A percentile compares a stretch with the other conserved stretches of the same genome.
These are phyloP conservation scores for Zoanthus gigantus DNA, from an alignment of 92 coral and sea anemone genomes.

Conservation along the genomic window DNA sequence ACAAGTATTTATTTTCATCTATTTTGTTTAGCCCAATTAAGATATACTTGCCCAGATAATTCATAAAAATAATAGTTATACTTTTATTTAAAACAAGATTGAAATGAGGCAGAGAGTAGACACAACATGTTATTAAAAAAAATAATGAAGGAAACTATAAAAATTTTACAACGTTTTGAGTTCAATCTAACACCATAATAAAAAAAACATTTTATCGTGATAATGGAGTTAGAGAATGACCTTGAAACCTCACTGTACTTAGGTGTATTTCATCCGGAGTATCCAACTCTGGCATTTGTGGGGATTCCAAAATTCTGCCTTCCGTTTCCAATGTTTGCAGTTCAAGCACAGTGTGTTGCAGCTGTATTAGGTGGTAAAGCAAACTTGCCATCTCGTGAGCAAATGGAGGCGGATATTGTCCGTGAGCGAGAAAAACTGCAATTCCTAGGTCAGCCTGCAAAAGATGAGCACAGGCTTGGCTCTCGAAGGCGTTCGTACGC, in stretches of 20 bases:
- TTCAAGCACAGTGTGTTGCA: conserved; percentile 77
- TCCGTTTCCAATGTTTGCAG: conserved; percentile 76
- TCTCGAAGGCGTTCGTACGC: conserved; percentile 67
- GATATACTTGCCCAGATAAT: too few species aligned
- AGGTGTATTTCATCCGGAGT: conserved; percentile 72
- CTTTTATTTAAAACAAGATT: too few species aligned
- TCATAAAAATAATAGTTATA: too few species aligned
- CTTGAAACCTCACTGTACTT: conserved; percentile 56
- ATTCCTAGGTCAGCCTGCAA: conserved; percentile 56
- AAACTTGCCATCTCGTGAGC: conserved; percentile 67
- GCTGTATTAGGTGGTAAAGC: conserved; percentile 71
- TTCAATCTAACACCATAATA: too few species aligned
- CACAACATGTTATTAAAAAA: too few species aligned
- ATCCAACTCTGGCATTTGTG: conserved; percentile 79
- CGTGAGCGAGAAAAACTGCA: conserved; percentile 68
- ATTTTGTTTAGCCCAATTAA: too few species aligned
- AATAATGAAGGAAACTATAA: too few species aligned
- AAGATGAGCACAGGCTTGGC: conserved; percentile 73
- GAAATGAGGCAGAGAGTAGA: too few species aligned
- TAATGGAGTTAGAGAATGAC: too few species aligned
- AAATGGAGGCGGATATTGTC: conserved; percentile 78
- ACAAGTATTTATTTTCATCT: too few species aligned
- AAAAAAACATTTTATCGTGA: too few species aligned
- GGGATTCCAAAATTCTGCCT: conserved; percentile 66
- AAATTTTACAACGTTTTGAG: too few species aligned